Base-by-base conservation (phyloP, 2,113 vertebrate species). In the Hyaena hyaena region DNA sequence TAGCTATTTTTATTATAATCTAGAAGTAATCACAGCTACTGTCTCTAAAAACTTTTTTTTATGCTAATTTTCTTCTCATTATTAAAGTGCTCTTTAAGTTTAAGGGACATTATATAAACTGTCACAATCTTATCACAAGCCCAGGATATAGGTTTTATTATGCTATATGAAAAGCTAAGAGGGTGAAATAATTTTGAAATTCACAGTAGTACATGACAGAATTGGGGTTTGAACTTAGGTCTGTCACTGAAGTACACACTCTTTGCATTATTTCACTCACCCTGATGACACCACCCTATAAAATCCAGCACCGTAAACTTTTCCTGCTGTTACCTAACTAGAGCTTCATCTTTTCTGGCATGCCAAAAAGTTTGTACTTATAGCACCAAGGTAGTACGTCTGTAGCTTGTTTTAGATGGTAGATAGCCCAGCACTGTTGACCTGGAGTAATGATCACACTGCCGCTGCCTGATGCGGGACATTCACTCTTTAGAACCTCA, bases 1-100 rank as follows among this genome's bases (percentile, higher is more conserved):
- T 43, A 93, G 50, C 15, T 86, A 5, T 45, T 96, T 95, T 94
- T 94, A 71, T 82, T 82, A 55, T 26, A 80, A 87, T 74, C 23
- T 68, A 45, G 65, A 66, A 71, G 7, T 4, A 79, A 92, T 45
- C 28, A 69, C 17, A 87, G 21, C 24, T 21, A 66, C 1, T 9
- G 10, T 7, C 28, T 79, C 6, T 86, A 45, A 90, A 87, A 92
- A 55, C 23, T 76, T 17, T 45, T 31, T 68, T 8, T 55, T 48
- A 21, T 31, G 7, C 31, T 93, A 8, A 87, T 76, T 95, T 96
- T 69, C 28, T 68, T 95, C 6, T 94, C 74, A 94, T 77, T 61
- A 43, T 61, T 65, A 68, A 28, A 86, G 23, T 80, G 48, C 19
- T 35, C 39, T 90, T 89, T 76, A 84, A 88, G 7, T 55, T 17